Evolutionary conservation across 2,797 vertebrate genomes (phyloP), one percentile per base, ranked within the genome.

Genomic region (Hydrolagus colliei): DNA sequence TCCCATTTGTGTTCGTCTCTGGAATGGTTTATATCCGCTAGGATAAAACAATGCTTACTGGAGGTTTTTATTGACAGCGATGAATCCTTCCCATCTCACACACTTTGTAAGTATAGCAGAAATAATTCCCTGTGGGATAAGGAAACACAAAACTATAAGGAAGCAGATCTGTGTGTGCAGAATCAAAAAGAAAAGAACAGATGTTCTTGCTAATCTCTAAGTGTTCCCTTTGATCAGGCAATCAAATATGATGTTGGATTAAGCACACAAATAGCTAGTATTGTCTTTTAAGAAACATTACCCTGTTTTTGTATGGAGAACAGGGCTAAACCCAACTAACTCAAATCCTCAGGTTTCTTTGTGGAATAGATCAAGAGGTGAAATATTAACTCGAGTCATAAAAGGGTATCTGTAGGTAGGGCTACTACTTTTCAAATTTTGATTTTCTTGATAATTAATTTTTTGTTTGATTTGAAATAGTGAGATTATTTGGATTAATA

Each of bases 21-120:
- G 32, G 63, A 65, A 82, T 16, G 4, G 13, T 14, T 65, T 82
- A 35, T 68, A 18, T 35, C 27, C 63, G 62, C 27, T 18, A 41
- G 27, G 9, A 18, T 89, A 92, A 93, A 95, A 91, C 94, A 95
- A 67, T 18, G 27, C 92, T 94, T 93, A 93, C 91, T 92, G 94
- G 91, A 95, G 93, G 90, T 92, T 93, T 92, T 94, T 95, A 94
- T 94, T 94, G 87, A 93, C 90, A 90, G 93, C 91, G 93, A 95
- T 91, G 92, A 95, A 95, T 93, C 92, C 92, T 93, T 91, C 89
- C 87, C 93, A 96, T 93, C 86, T 87, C 14, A 88, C 92, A 90
- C 92, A 93, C 89, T 95, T 91, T 92, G 92, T 90, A 91, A 94
- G 91, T 90, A 91, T 89, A 92, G 93, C 92, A 88, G 92, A 91